Evolutionary conservation across 2,113 vertebrate genomes (phyloP), one percentile per base, ranked within the genome.

Genomic region (Mastomys coucha): DNA sequence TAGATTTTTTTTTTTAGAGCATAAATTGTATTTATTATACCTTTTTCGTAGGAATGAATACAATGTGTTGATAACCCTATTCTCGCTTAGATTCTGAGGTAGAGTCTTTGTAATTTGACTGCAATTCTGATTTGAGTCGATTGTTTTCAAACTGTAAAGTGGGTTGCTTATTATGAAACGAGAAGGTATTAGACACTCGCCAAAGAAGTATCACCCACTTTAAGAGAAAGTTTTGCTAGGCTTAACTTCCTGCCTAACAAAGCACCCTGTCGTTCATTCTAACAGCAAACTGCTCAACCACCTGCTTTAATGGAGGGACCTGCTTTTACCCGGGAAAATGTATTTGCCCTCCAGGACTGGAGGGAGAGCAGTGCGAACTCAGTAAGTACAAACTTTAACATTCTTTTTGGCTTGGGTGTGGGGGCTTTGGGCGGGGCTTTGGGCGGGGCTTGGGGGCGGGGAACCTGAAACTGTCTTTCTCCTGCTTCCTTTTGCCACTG

Each of bases 291-390:
- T 99, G 99, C 96, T 99, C 98, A 70, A 98, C 98, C 86, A 99
- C 98, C 76, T 99, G 99, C 97, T 98, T 99, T 97, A 99, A 99
- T 3, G 99, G 99, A 96, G 99, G 99, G 85, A 99, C 99, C 0
- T 99, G 99, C 84, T 99, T 99, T 98, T 99, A 99, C 96, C 99
- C 99, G 26, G 99, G 98, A 94, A 99, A 99, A 98, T 99, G 99
- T 95, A 98, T 99, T 96, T 99, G 99, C 91, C 98, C 99, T 80
- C 98, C 99, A 0, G 99, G 99, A 93, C 98, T 99, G 63, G 99
- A 99, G 93, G 99, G 99, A 86, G 98, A 98, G 77, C 99, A 98
- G 2, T 99, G 99, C 98, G 99, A 99, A 98, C 99, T 98, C 78
- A 99, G 99, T 99, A 95, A 99, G 99, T 99, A 91, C 14, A 84